Evolutionary conservation across 2,113 vertebrate species (phyloP), one percentile per base, ranked within the genome.

Genomic region (Tautogolabrus adspersus): DNA sequence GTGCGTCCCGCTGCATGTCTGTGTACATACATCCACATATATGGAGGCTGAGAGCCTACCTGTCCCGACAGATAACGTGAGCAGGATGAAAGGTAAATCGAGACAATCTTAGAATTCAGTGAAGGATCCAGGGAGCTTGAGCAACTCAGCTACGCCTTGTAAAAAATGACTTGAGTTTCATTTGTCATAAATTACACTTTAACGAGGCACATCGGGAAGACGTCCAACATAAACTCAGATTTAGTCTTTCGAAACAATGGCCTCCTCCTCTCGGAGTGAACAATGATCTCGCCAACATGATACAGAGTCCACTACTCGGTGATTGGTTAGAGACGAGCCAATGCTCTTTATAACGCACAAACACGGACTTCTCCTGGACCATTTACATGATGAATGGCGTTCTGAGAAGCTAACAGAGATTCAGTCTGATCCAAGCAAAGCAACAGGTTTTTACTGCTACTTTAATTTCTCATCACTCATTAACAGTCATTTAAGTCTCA

Each of bases 361-460:
- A 72, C 77, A 21, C 74, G 30, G 78, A 72, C 75, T 74, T 59
- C 75, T 82, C 56, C 38, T 40, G 62, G n/a, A 66, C 75, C 55
- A 84, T 92, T 84, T 63, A 49, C 38, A 54, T 89, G 84, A 91
- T 88, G 81, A 80, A 91, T 86, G 84, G 3, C 40, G 61, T 66
- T 72, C 70, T 84, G 66, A 83, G 68, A 75, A 59, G 44, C 69
- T 81, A 82, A 86, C 81, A 76, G 60, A 63, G 87, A 87, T 56
- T 75, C 54, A 67, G 74, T 65, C 21, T 26, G 66, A 66, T 87
- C 81, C 65, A 78, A 92, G 69, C 81, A 69, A 42, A 79, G 49
- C 79, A 66, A 51, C 82, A 51, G 34, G 78, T 66, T 87, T 87
- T 66, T 49, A 51, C 34, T 4, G 61, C 64, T 61, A 80, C 16